Conservation (phyloP, 92 coral and sea anemone genomes). For the Scolanthus callimorphus region DNA sequence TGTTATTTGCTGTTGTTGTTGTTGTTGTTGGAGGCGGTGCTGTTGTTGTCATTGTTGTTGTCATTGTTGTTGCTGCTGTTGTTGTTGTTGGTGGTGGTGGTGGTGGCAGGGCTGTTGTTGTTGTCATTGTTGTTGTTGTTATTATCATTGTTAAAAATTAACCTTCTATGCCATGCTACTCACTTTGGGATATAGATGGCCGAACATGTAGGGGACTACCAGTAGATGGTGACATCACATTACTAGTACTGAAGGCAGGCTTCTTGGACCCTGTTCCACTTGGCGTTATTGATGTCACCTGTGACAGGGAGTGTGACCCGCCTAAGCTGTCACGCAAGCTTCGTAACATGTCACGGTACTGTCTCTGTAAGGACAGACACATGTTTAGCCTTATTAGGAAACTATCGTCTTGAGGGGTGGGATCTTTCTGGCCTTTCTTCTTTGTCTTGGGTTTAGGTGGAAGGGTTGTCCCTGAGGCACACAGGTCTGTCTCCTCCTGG, state of each 20-base stretch:
- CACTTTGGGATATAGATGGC: constrained; percentile 81
- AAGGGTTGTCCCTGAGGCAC: constrained; percentile 30
- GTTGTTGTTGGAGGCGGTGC: too few species aligned
- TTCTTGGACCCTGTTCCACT: constrained; percentile 43
- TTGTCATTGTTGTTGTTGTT: too few species aligned
- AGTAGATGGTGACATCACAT: constrained; percentile 62
- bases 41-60: too few species aligned
- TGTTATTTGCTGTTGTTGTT: too few species aligned
- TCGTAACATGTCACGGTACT: constrained; percentile 97
- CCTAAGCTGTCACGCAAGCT: constrained; percentile 89
- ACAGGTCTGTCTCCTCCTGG: constrained; percentile 69
- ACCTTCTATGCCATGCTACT: too few species aligned
- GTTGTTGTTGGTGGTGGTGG: too few species aligned
- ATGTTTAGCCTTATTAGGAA: constrained; percentile 79
- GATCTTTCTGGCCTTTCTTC: constrained; percentile 57
- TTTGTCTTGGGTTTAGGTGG: constrained; percentile 54
- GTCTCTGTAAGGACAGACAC: constrained; percentile 86
- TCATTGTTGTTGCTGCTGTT: too few species aligned
- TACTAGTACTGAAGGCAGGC: constrained; percentile 68
- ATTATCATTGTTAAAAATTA: too few species aligned
- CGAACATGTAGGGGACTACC: constrained; percentile 45
- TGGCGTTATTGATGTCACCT: constrained; percentile 53
- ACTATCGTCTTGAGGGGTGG: constrained; percentile 65
- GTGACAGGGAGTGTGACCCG: constrained; percentile 73
- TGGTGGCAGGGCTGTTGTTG: too few species aligned